phyloP scores from a whole-genome alignment of 2,888 invertebrate genomes.

The Lissocephala sabroskyi region DNA sequence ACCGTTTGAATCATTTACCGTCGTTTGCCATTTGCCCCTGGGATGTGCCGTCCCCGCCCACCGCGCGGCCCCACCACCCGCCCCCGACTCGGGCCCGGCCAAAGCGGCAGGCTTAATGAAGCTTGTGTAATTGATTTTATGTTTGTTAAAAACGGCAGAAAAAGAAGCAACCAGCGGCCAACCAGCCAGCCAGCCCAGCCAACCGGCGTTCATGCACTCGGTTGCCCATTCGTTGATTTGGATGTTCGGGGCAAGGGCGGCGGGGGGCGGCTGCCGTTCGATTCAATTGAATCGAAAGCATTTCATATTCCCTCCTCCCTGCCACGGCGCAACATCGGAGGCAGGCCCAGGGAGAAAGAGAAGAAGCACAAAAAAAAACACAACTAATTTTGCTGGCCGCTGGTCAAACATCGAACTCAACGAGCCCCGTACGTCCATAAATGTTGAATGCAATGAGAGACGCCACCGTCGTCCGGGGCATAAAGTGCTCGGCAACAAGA shows the following conservation, averaged over 20 bases:
- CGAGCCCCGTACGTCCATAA: too few relatives aligned
- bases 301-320: slow-evolving; percentile 2
- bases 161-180: slow-evolving; percentile 28
- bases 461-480: too few relatives aligned
- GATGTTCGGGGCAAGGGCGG: too few relatives aligned
- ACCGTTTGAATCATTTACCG: too few relatives aligned
- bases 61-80: too few relatives aligned
- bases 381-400: slow-evolving; percentile 40
- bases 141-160: slow-evolving; percentile 61
- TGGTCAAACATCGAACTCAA: too few relatives aligned
- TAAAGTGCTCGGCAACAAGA: neutral
- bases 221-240: slow-evolving; percentile 18
- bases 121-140: slow-evolving; percentile 58
- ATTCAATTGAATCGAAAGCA: slow-evolving; percentile 43
- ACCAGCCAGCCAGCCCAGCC: slow-evolving; percentile 8
- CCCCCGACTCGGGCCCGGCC: too few relatives aligned
- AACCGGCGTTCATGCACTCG: slow-evolving; percentile 24
- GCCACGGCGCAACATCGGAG: neutral
- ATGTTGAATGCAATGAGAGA: neutral
- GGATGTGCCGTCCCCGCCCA: slow-evolving; percentile 1
- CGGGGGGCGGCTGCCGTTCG: too few relatives aligned
- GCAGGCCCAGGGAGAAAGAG: neutral
- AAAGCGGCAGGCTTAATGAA: slow-evolving; percentile 50
- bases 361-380: slow-evolving; percentile 5
- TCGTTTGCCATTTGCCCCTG: slow-evolving; percentile 15